These are phyloP conservation scores for Meiosimyza decipiens DNA, from an alignment of 2,888 invertebrate species.

Conservation along the genomic window DNA sequence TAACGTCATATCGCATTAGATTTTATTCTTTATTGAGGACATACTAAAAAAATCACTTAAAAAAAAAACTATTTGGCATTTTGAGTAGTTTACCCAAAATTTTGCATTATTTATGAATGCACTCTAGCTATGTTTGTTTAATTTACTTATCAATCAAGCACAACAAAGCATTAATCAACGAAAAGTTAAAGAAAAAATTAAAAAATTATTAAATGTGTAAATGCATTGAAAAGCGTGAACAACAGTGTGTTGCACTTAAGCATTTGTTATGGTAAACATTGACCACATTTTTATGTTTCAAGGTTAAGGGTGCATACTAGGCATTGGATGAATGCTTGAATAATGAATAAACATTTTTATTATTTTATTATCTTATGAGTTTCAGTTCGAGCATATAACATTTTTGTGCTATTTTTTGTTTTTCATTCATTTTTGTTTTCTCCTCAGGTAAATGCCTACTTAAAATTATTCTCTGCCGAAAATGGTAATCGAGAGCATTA, in stretches of 20 bases:
- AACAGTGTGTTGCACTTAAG: not conserved
- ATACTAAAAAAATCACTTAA: no score
- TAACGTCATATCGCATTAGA: no score
- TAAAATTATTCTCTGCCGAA: constrained; percentile 56
- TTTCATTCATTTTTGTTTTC: constrained; percentile 3
- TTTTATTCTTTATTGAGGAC: no score
- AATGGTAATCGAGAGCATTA: constrained; percentile 51
- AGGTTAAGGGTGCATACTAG: constrained; percentile 23
- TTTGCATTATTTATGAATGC: no score
- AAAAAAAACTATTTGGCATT: no score
- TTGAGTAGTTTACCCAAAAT: no score
- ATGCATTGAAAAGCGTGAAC: no score
- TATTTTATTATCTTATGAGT: not conserved
- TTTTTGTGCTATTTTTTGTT: constrained; percentile 30
- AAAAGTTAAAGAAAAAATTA: no score
- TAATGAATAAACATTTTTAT: not conserved
- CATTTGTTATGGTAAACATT: not conserved
- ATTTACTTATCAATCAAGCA: no score
- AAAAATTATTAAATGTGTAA: no score
- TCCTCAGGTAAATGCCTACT: constrained; percentile 56
- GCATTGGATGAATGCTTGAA: not conserved
- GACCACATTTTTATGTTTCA: constrained; percentile 7
- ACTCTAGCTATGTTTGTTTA: no score
- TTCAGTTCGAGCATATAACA: constrained; percentile 32
- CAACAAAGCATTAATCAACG: no score